Percentiles rank a stretch among this genome's conserved stretches.
Conservation (phyloP, 2,888 invertebrate genomes). For the Cyrtodaria siliqua region DNA sequence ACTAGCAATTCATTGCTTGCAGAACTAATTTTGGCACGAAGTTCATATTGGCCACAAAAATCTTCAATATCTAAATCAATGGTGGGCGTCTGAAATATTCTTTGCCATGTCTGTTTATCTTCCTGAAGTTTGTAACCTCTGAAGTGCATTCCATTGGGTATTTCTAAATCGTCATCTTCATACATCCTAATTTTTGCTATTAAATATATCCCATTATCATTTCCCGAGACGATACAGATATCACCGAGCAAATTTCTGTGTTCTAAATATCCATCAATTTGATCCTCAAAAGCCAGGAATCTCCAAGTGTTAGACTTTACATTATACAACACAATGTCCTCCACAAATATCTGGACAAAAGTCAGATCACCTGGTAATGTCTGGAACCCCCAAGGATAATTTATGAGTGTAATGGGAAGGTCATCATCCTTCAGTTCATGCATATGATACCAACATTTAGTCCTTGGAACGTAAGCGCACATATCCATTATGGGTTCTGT, state of each 20-base stretch:
- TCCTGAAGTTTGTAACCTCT: slow-evolving; percentile 30
- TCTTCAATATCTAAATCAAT: slow-evolving; percentile 20
- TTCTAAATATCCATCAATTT: slow-evolving; percentile 5
- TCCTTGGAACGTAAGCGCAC: slow-evolving; percentile 47
- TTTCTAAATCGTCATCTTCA: slow-evolving; percentile 30
- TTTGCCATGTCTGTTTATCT: slow-evolving; percentile 29
- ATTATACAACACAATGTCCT: slow-evolving; percentile 41
- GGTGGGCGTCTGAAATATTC: slow-evolving; percentile 36
- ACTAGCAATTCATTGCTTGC: slow-evolving; percentile 49
- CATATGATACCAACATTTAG: slow-evolving; percentile 42
- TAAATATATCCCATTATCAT: slow-evolving; percentile 31
- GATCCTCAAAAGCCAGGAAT: slow-evolving; percentile 4
- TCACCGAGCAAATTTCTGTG: slow-evolving; percentile 22
- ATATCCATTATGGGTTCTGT: slow-evolving; percentile 43
- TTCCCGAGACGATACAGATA: slow-evolving; percentile 36
- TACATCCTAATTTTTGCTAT: slow-evolving; percentile 36
- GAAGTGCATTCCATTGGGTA: slow-evolving; percentile 43
- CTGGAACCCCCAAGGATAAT: slow-evolving; percentile 20
- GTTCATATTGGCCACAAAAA: slow-evolving; percentile 31
- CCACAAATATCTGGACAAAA: slow-evolving; percentile 27
- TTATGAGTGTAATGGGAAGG: not conserved
- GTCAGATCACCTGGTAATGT: slow-evolving; percentile 37
- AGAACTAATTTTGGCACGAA: slow-evolving; percentile 44
- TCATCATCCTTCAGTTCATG: slow-evolving; percentile 36
- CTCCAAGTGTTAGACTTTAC: slow-evolving; percentile 34